A percentile compares a stretch with the other conserved stretches of the same genome.
Conservation (phyloP, 2,888 invertebrate species). For the Hoplodrina blanda region DNA sequence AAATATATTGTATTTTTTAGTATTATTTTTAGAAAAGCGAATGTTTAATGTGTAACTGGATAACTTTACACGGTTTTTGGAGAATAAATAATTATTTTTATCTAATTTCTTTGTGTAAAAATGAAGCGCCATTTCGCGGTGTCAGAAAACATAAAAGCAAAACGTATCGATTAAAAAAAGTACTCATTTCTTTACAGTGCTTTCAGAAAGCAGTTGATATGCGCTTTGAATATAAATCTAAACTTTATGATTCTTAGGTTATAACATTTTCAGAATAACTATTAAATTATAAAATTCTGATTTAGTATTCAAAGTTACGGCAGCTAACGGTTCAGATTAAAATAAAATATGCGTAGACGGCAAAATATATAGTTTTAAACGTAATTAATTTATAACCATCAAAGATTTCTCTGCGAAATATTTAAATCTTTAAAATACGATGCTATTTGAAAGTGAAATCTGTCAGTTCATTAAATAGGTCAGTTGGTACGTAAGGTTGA, state of each 20-base stretch:
- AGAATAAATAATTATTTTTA: too few relatives aligned
- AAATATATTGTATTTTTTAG: too few relatives aligned
- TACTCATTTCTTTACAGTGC: background rate
- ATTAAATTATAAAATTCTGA: conserved; percentile 9
- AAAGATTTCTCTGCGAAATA: background rate
- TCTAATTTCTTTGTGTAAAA: too few relatives aligned
- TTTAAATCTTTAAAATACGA: background rate
- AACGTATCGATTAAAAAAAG: background rate
- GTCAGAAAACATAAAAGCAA: too few relatives aligned
- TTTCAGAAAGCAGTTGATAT: background rate
- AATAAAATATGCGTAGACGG: conserved; percentile 13
- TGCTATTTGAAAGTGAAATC: conserved; percentile 2
- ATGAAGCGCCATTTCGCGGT: too few relatives aligned
- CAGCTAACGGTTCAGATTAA: background rate
- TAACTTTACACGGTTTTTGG: too few relatives aligned
- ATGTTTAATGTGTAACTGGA: too few relatives aligned
- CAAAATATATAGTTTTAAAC: conserved; percentile 14
- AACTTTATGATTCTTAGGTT: conserved; percentile 23
- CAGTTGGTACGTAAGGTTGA: conserved; percentile 8
- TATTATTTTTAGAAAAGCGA: too few relatives aligned
- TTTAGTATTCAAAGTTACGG: conserved; percentile 41
- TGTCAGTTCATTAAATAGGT: conserved; percentile 12
- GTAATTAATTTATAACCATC: background rate
- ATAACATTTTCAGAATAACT: conserved; percentile 26
- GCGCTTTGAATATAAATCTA: conserved; percentile 11